Evolutionary conservation across 2,888 invertebrate species (phyloP).

Genomic region (Idaea aversata): DNA sequence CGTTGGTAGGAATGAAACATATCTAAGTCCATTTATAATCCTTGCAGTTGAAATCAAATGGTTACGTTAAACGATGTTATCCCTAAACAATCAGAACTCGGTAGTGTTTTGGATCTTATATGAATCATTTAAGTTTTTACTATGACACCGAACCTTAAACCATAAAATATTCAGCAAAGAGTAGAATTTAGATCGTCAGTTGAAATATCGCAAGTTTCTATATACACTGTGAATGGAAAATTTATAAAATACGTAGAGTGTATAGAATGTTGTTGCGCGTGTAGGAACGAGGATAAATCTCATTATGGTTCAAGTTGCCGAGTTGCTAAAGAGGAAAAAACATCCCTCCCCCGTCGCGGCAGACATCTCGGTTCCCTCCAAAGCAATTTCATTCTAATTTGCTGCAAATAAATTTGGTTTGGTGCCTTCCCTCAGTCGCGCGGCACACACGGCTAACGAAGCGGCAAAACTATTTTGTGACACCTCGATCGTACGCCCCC

Average conservation of each 20-base stretch:
- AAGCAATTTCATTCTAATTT: constrained; percentile 31
- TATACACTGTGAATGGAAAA: neutral
- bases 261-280: neutral
- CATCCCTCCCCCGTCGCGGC: neutral
- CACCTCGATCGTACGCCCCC: constrained; percentile 51
- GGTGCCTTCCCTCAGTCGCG: constrained; percentile 9
- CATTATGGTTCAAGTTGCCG: neutral
- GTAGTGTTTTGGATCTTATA: too few species aligned
- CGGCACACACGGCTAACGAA: constrained; percentile 40
- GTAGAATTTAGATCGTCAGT: neutral
- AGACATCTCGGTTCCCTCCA: constrained; percentile 1
- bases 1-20: too few species aligned
- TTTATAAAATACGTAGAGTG: neutral
- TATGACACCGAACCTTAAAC: too few species aligned
- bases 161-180: neutral
- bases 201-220: neutral
- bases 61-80: too few species aligned
- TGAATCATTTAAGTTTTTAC: too few species aligned
- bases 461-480: constrained; percentile 64
- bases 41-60: too few species aligned
- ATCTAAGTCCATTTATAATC: too few species aligned
- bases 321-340: neutral
- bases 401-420: constrained; percentile 29
- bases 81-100: too few species aligned
- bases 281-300: constrained; percentile 3